Conservation (phyloP, 2,888 invertebrate genomes). For the Rapana venosa region DNA sequence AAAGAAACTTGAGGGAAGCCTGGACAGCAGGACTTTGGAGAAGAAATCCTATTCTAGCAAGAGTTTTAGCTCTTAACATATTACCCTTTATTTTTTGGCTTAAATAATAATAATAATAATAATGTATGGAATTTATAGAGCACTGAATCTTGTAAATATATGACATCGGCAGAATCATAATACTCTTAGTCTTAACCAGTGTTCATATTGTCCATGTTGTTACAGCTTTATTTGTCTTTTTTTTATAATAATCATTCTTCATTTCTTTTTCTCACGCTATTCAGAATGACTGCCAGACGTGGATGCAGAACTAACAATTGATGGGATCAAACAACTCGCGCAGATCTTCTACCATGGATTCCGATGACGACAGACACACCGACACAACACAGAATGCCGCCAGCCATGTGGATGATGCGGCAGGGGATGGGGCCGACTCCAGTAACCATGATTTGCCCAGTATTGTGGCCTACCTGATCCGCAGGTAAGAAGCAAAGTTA, state of each 20-base stretch:
- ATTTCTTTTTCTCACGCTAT: not conserved
- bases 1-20: too few relatives aligned
- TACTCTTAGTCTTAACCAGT: too few relatives aligned
- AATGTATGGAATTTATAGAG: too few relatives aligned
- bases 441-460: conserved; percentile 65
- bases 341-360: conserved; percentile 33
- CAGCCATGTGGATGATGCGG: not conserved
- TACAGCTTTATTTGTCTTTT: not conserved
- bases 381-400: not conserved
- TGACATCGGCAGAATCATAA: too few relatives aligned
- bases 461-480: conserved; percentile 68
- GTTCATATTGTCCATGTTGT: not conserved
- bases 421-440: conserved; percentile 48
- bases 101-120: too few relatives aligned
- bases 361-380: not conserved
- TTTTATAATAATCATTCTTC: not conserved
- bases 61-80: too few relatives aligned
- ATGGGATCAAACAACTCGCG: conserved; percentile 48
- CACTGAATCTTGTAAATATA: too few relatives aligned
- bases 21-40: too few relatives aligned
- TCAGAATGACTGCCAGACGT: not conserved
- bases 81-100: too few relatives aligned
- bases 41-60: too few relatives aligned
- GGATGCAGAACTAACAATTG: not conserved
- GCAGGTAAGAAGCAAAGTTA: conserved; percentile 60